A percentile compares a stretch with the other conserved stretches of the same genome.
Conservation (phyloP, 2,888 invertebrate genomes). For the Cosmopolites sordidus region DNA sequence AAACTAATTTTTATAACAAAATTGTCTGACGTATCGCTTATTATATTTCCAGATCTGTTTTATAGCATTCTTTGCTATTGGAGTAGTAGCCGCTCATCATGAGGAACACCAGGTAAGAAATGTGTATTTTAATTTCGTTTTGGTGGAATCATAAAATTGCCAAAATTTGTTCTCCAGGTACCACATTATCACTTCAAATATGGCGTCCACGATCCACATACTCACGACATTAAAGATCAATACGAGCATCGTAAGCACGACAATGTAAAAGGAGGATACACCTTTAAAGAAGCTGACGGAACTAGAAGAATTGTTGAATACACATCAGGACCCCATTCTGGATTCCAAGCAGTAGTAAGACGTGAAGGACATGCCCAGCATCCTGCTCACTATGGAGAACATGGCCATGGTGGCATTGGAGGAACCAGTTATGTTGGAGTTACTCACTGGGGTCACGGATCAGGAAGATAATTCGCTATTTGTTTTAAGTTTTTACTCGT, state of each 20-base stretch:
- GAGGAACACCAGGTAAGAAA: conserved; percentile 20
- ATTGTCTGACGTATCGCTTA: too few species aligned
- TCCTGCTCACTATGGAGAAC: conserved; percentile 17
- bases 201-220: conserved; percentile 46
- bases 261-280: conserved; percentile 43
- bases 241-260: conserved; percentile 44
- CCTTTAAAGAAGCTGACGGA: conserved; percentile 45
- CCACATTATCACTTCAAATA: conserved; percentile 43
- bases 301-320: conserved; percentile 45
- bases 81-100: background rate
- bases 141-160: too few species aligned
- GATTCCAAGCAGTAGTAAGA: conserved; percentile 35
- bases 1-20: too few species aligned
- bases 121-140: too few species aligned
- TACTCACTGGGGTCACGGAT: conserved; percentile 32
- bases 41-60: too few species aligned
- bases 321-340: conserved; percentile 36
- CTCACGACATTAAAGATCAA: conserved; percentile 44
- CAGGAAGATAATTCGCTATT: conserved; percentile 22
- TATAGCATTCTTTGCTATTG: too few species aligned
- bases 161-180: conserved; percentile 16
- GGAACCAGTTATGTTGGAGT: conserved; percentile 35
- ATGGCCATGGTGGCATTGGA: conserved; percentile 19
- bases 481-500: too few species aligned
- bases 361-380: conserved; percentile 34